Base-by-base conservation (phyloP, 2,113 vertebrate genomes). In the Dicentrarchus labrax region DNA sequence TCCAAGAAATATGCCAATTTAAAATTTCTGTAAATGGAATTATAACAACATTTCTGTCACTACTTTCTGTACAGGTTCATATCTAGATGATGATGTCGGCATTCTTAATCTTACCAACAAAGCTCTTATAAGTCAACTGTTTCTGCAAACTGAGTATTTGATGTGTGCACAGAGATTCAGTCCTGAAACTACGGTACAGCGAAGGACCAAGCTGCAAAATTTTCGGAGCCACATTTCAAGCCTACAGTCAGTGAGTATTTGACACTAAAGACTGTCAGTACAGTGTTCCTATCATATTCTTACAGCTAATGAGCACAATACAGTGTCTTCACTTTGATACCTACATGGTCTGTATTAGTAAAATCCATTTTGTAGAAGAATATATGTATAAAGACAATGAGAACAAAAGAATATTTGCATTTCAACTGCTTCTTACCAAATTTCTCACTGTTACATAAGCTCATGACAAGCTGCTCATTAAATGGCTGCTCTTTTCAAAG, bases 391-490 rank as follows among this genome's bases (percentile, higher is more conserved):
- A 48, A 22, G 41, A 39, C 45, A 6, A 65, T 9, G 4, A 53
- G n/a, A 72, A 71, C 51, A 61, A 62, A 56, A 21, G 6, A 53
- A 45, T 43, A 68, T 76, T 30, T 65, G 38, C 64, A 59, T 69
- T 77, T 73, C 38, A 41, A 74, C 43, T 60, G 39, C 60, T 50
- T 66, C 59, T 50, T 15, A 41, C 39, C 57, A 74, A 24, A 70
- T 80, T 56, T 50, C 8, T 84, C 59, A 69, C 36, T 67, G n/a
- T 86, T 86, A 78, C 80, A 86, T 71, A 76, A 82, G 73, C 4
- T 50, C n/a, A 41, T 2, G 62, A 77, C 15, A 22, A 39, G 48
- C 48, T 69, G 62, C 67, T 86, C 76, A 79, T 82, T 78, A 72
- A 56, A 59, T 45, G 47, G 57, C 66, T 10, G 50, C 53, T 76